phyloP scores from a whole-genome alignment of 2,113 vertebrate genomes.

The Neolamprologus ventralis region DNA sequence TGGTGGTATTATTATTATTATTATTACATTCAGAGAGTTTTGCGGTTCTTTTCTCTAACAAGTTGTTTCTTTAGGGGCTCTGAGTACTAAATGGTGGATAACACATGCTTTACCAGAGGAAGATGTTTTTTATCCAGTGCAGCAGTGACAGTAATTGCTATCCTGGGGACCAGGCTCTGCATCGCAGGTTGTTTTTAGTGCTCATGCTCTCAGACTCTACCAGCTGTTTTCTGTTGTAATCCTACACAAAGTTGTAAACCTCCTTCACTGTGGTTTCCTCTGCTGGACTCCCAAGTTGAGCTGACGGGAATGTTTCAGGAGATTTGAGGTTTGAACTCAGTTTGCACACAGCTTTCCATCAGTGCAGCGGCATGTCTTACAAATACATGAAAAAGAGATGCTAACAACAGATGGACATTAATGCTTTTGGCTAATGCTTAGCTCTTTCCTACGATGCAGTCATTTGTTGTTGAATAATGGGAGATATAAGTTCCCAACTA shows the following conservation, averaged over 20 bases:
- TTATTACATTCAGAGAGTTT: background rate
- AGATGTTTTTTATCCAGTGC: slow-evolving; percentile 32
- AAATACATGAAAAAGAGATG: background rate
- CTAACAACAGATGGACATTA: background rate
- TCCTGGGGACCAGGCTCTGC: slow-evolving; percentile 18
- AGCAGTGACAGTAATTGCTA: slow-evolving; percentile 38
- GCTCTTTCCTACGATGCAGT: background rate
- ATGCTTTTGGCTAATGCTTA: background rate
- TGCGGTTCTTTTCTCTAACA: background rate
- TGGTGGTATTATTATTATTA: background rate
- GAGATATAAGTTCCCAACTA: background rate
- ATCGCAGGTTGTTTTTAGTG: slow-evolving; percentile 20
- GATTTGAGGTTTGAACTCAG: background rate
- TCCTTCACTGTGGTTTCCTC: slow-evolving; percentile 10
- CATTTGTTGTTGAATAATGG: background rate
- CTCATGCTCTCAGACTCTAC: background rate
- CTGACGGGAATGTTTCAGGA: background rate
- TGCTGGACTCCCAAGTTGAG: slow-evolving; percentile 14
- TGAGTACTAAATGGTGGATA: background rate
- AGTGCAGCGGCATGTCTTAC: background rate
- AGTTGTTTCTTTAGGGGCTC: background rate
- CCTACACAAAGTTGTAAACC: slow-evolving; percentile 8
- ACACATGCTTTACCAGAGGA: slow-evolving; percentile 14
- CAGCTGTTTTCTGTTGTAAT: slow-evolving; percentile 38
- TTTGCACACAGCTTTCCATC: background rate